phyloP scores from a whole-genome alignment of 2,797 vertebrate species.

The Coreius guichenoti region DNA sequence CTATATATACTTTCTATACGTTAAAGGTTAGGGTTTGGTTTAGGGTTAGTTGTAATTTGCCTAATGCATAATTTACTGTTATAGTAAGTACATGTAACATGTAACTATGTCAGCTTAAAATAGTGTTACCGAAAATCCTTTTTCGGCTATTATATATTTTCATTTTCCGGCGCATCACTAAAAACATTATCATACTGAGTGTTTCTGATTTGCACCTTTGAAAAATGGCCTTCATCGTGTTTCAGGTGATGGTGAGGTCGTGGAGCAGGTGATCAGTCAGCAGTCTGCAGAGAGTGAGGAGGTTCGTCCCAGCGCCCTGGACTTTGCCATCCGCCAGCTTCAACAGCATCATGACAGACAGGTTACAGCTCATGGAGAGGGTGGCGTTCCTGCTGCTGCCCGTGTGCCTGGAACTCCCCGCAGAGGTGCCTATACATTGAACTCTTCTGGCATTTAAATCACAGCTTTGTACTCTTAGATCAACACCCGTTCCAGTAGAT shows the following conservation, averaged over 20 bases:
- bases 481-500: neutral
- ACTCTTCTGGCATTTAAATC: neutral
- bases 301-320: constrained; percentile 83
- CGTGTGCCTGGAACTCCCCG: constrained; percentile 81
- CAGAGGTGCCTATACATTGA: constrained; percentile 80
- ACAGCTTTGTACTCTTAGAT: neutral
- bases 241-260: constrained; percentile 94
- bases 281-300: constrained; percentile 88
- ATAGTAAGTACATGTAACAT: neutral
- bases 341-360: constrained; percentile 86
- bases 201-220: neutral
- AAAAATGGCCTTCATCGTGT: neutral
- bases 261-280: constrained; percentile 97
- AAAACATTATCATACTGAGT: neutral
- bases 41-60: neutral
- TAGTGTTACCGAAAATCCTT: rapidly evolving
- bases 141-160: neutral
- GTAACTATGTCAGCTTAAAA: neutral
- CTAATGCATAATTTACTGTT: neutral
- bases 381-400: constrained; percentile 62
- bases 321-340: constrained; percentile 88
- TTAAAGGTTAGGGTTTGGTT: too few relatives aligned
- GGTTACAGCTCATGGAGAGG: constrained; percentile 63
- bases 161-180: neutral
- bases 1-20: neutral